Evolutionary conservation across 2,797 vertebrate species (phyloP), one percentile per base, ranked within the genome.

Genomic region (Periparus ater): DNA sequence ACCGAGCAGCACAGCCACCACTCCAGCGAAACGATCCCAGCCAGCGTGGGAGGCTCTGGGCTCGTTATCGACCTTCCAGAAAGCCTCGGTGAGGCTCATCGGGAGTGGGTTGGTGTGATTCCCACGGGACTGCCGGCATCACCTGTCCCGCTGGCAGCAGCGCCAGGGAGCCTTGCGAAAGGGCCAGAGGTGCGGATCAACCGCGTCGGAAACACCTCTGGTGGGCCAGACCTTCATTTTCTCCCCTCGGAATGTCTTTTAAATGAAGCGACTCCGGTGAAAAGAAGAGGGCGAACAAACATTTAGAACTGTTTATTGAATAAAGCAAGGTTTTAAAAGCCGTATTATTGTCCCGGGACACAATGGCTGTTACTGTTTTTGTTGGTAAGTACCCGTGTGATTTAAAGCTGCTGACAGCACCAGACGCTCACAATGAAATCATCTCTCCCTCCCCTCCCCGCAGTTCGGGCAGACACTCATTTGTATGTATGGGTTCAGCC

Each of bases 391-490:
- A 96, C 97, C 97, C 97, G 97, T 98, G 97, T 98, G 98, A 98
- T 98, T 98, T 98, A 99, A 98, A 99, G 98, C 98, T 98, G 98
- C 98, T 99, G 98, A 98, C 98, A 98, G 96, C 97, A 98, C 97
- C 97, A 98, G 98, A 98, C 95, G 38, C 98, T 98, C 98, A 98
- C 98, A 98, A 97, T 98, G 98, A 98, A 98, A 95, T 97, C 91
- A 97, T 96, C 96, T 97, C 97, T 97, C 94, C 95, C 98, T 98
- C 94, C 96, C 96, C 97, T 97, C 97, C 89, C 50, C 78, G 95
- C 97, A 65, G 96, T 82, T 97, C 97, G 85, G 96, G 97, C 98
- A 98, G 98, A 98, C 98, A 71, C 96, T 98, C 98, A 98, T 98
- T 98, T 98, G 98, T 98, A 98, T 98, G 98, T 98, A 98, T 94